Evolutionary conservation across 2,888 invertebrate genomes (phyloP).

Genomic region (Julus scandinavius): DNA sequence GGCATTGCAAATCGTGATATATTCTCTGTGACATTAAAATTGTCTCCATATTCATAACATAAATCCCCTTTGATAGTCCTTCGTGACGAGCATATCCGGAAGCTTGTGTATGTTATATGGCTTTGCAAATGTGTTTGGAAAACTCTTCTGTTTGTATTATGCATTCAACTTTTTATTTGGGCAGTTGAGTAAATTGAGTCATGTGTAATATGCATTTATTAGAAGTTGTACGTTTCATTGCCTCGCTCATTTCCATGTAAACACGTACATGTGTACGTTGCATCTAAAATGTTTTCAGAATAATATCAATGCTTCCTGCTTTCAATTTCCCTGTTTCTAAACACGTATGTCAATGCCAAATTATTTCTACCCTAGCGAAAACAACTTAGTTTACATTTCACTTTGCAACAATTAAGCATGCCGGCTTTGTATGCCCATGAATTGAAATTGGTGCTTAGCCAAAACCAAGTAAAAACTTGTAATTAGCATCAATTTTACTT

Average conservation of each 20-base stretch:
- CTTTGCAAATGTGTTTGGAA: not conserved
- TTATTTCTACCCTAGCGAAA: slow-evolving; percentile 23
- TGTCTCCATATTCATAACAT: not conserved
- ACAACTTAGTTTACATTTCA: not conserved
- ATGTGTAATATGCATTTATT: not conserved
- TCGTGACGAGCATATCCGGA: not conserved
- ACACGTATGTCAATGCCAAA: not conserved
- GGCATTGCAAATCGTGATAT: not conserved
- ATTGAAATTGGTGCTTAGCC: slow-evolving; percentile 1
- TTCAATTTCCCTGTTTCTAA: not conserved
- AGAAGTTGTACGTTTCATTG: not conserved
- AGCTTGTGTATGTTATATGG: not conserved
- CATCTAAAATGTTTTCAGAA: not conserved
- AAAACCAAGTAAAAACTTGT: not conserved
- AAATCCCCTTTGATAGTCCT: not conserved
- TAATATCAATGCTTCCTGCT: not conserved
- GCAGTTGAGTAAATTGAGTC: slow-evolving; percentile 27
- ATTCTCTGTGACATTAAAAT: not conserved
- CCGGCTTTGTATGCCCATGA: not conserved
- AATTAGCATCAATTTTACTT: not conserved
- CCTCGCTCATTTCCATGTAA: not conserved
- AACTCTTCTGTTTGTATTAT: not conserved
- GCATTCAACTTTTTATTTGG: not conserved
- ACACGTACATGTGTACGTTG: not conserved
- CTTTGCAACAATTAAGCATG: not conserved